Evolutionary conservation across 2,113 vertebrate genomes (phyloP).

Genomic region (Erpornis zantholeuca): DNA sequence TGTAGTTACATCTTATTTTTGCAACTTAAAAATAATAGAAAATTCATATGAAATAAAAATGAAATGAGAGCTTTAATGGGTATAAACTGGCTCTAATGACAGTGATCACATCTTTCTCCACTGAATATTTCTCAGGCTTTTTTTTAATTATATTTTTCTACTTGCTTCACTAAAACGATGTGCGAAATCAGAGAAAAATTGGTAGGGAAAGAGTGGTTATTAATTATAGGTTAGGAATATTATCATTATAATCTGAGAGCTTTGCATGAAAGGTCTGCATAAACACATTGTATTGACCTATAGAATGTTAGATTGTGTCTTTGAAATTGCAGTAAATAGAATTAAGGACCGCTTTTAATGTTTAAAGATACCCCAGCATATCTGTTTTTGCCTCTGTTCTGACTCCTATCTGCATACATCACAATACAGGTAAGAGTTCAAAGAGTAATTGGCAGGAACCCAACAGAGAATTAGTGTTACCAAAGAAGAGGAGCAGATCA

Average conservation of each 20-base stretch:
- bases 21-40: background rate
- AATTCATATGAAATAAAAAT: background rate
- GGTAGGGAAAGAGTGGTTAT: fast-evolving
- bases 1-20: background rate
- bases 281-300: background rate
- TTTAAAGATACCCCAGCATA: background rate
- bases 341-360: background rate
- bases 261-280: background rate
- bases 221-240: background rate
- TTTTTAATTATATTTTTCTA: background rate
- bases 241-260: background rate
- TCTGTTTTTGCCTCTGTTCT: background rate
- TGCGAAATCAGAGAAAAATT: background rate
- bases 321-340: background rate
- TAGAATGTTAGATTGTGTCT: background rate
- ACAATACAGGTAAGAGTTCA: background rate
- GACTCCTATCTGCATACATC: background rate
- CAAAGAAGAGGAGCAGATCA: background rate
- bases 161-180: background rate
- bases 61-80: background rate
- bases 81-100: background rate
- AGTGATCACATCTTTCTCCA: background rate
- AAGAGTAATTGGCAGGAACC: background rate
- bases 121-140: background rate
- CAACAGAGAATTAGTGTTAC: background rate